Conservation (phyloP, 1,140 invertebrate species). For the Drosophila orena region DNA sequence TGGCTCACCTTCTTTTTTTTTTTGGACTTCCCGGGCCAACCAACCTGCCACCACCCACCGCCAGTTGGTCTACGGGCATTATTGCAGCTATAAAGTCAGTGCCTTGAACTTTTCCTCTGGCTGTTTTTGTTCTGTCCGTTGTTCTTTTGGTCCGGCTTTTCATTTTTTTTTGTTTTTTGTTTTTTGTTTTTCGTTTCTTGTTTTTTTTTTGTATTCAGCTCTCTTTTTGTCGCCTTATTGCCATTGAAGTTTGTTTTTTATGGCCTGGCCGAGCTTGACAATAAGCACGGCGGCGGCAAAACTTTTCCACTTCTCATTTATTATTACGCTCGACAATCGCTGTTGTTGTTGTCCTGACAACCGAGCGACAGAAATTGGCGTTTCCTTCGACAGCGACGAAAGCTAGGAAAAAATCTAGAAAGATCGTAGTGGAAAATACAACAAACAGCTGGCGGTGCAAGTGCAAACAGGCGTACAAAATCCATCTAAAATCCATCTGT, state of each 20-base stretch:
- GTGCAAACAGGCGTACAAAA: constrained; percentile 64
- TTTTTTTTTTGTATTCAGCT: constrained; percentile 17
- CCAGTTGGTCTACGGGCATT: constrained; percentile 48
- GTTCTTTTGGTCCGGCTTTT: constrained; percentile 59
- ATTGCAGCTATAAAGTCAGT: constrained; percentile 82
- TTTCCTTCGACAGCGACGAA: constrained; percentile 16
- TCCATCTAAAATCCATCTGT: constrained; percentile 54
- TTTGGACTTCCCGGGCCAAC: background rate
- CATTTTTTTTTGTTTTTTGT: constrained; percentile 26
- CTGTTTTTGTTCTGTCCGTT: constrained; percentile 48
- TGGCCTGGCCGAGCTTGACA: constrained; percentile 79
- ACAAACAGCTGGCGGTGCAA: constrained; percentile 39
- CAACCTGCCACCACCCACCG: background rate
- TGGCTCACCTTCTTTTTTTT: constrained; percentile 70
- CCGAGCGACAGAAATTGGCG: constrained; percentile 67
- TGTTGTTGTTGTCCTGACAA: constrained; percentile 68
- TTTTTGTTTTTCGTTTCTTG: constrained; percentile 28
- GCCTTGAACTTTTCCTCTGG: constrained; percentile 74
- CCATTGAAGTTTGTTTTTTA: constrained; percentile 82
- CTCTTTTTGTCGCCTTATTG: constrained; percentile 78
- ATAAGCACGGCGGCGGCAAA: constrained; percentile 77
- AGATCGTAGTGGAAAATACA: constrained; percentile 12
- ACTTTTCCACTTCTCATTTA: constrained; percentile 83
- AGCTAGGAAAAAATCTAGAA: constrained; percentile 8
- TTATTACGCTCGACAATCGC: constrained; percentile 65